Evolutionary conservation across 35 echinoderm and acorn worm species (phyloP), one percentile per base, ranked within the genome.

Genomic region (Apostichopus californicus): DNA sequence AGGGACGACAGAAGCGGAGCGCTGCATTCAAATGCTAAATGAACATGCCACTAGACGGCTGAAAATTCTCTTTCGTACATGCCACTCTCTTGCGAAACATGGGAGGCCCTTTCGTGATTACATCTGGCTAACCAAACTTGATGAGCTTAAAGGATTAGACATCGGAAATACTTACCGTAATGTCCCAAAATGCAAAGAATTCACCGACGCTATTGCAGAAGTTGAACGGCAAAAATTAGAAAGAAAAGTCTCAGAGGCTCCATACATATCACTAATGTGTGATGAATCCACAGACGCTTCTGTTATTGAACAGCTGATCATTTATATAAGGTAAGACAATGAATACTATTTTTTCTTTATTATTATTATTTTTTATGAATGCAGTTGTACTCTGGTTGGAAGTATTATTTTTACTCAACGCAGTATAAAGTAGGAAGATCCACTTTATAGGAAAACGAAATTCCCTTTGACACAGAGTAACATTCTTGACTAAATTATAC

Each of bases 151-250:
- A 46, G 87, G 87, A 5, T 6, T 90, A 52, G 71, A 90, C 64
- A 58, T 87, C 12, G 86, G 86, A n/a, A 11, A 87, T 5, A 87
- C 2, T 46, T 87, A 87, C 86, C 14, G 86, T 6, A 90, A 25
- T 11, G 26, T 1, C 4, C 54, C 13, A 25, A 54, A 82, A 56
- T 82, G 79, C 25, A 6, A 18, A 25, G 79, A 55, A 25, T 82
- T 82, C 13, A 82, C 79, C 5, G 79, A 82, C 13, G 79, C 46
- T 10, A 82, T 82, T 55, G 79, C 26, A 5, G 79, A 82, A 54
- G 34, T 82, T 10, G 79, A 82, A 17, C 6, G 79, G 8, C 79
- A 82, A 17, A 82, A 82, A 17, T 52, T 82, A 2, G 79, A 82
- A 52, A 82, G 55, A 52, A 82, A 4, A 18, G 34, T 55, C 2